Conservation (phyloP, 2,888 invertebrate species). For the Eudasyphora cyanicolor region DNA sequence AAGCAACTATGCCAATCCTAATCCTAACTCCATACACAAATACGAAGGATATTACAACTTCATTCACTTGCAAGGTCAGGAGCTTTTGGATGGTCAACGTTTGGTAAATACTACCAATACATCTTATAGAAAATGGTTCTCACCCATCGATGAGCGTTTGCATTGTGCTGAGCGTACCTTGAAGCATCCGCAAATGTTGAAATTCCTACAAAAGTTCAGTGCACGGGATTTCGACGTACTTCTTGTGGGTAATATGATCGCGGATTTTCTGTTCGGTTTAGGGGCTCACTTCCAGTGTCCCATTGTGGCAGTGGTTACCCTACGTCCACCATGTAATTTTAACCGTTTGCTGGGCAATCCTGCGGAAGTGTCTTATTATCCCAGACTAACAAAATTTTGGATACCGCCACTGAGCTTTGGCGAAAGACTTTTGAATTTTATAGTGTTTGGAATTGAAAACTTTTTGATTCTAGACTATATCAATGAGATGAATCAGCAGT, state of each 20-base stretch:
- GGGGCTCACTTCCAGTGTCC: constrained; percentile 76
- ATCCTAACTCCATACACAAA: constrained; percentile 17
- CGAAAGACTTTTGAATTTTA: constrained; percentile 66
- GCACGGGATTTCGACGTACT: constrained; percentile 73
- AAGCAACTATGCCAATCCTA: constrained; percentile 10
- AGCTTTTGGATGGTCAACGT: too few relatives aligned
- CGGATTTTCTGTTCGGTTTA: constrained; percentile 75
- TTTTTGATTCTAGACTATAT: background rate
- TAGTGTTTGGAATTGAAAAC: constrained; percentile 53
- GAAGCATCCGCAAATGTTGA: constrained; percentile 58
- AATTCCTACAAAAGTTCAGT: constrained; percentile 66
- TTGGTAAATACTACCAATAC: too few relatives aligned
- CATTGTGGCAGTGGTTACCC: constrained; percentile 70
- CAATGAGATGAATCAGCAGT: background rate
- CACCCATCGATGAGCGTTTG: background rate
- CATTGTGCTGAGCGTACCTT: constrained; percentile 60
- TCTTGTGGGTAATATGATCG: constrained; percentile 73
- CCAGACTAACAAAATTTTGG: constrained; percentile 58
- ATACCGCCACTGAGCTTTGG: constrained; percentile 68
- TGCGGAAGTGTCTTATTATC: constrained; percentile 70
- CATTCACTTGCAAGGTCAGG: background rate
- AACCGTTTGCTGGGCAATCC: constrained; percentile 72
- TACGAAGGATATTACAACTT: too few relatives aligned
- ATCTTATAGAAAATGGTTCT: background rate
- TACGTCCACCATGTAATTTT: constrained; percentile 63